Evolutionary conservation across 2,797 vertebrate species (phyloP), one percentile per base, ranked within the genome.

Genomic region (Apogon hyalosoma): DNA sequence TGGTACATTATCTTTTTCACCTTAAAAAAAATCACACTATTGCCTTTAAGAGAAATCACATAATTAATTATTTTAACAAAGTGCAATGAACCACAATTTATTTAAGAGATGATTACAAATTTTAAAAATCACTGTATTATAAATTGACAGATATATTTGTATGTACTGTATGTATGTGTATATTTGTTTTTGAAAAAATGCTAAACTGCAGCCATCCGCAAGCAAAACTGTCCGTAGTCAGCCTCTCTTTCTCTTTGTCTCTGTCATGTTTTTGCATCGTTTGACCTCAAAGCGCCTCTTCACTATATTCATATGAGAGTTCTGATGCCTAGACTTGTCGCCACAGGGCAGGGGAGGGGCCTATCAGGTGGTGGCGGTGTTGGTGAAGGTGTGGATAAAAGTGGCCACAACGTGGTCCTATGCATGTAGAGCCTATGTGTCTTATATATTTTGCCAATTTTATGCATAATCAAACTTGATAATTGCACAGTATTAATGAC

Each of bases 21-120:
- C 87, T 93, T 92, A 72, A 79, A 92, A 92, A 81, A 84, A 87
- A 93, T 94, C 93, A 93, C 92, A 89, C 88, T 91, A 92, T 92
- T 94, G 92, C 93, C 92, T 94, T 93, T 91, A 90, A 93, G 84
- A 91, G 74, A 90, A 92, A 90, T 90, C 88, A 77, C 87, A 80
- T 88, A 91, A 87, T 93, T 93, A 92, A 93, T 93, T 93, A 92
- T 92, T 93, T 94, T 94, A 94, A 94, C 93, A 93, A 90, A 90
- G 93, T 95, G 93, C 94, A 94, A 95, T 94, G 93, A 93, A 90
- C 73, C 41, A 73, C 84, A 87, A 80, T 92, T 91, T 95, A 94
- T 94, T 94, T 94, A 94, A 93, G 90, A 92, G 84, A 92, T 94
- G 92, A 95, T 94, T 93, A 94, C 90, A 71, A 89, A 88, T 83